These are phyloP conservation scores for Microctonus brassicae DNA, from an alignment of 2,888 invertebrate species.

Conservation along the genomic window DNA sequence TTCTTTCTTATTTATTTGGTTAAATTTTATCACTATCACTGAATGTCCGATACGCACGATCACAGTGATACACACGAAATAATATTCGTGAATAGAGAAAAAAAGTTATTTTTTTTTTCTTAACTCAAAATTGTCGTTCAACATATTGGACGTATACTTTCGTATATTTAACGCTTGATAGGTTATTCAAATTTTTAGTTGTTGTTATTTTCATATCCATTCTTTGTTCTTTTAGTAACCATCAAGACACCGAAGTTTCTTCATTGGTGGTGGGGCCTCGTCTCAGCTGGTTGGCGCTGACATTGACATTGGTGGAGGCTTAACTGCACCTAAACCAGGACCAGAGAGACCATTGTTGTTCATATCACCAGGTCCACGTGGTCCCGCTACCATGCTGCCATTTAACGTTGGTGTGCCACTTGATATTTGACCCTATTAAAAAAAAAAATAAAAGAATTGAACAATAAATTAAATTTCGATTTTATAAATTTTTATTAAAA, in stretches of 20 bases:
- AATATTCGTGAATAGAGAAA: constrained; percentile 7
- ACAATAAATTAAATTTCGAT: neutral
- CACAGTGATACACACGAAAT: constrained; percentile 42
- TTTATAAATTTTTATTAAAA: too few relatives aligned
- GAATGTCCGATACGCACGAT: constrained; percentile 44
- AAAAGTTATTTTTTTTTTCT: neutral
- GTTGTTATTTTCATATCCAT: neutral
- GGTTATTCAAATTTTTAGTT: too few relatives aligned
- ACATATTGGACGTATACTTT: constrained; percentile 29
- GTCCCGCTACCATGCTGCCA: constrained; percentile 57
- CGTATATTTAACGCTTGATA: constrained; percentile 36
- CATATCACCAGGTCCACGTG: constrained; percentile 66
- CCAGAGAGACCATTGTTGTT: constrained; percentile 68
- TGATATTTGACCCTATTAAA: constrained; percentile 64
- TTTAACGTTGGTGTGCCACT: constrained; percentile 63
- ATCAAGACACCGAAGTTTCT: constrained; percentile 68
- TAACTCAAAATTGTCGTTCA: neutral
- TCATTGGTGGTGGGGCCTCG: constrained; percentile 65
- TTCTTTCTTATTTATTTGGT: neutral
- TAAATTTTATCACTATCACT: constrained; percentile 41
- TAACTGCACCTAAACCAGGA: constrained; percentile 63
- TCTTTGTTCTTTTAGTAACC: constrained; percentile 40
- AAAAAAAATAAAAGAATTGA: constrained; percentile 30
- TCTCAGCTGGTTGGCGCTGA: constrained; percentile 69
- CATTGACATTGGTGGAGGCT: constrained; percentile 67